These are phyloP conservation scores for Thalassoma bifasciatum DNA, from an alignment of 2,113 vertebrate species.

Conservation along the genomic window DNA sequence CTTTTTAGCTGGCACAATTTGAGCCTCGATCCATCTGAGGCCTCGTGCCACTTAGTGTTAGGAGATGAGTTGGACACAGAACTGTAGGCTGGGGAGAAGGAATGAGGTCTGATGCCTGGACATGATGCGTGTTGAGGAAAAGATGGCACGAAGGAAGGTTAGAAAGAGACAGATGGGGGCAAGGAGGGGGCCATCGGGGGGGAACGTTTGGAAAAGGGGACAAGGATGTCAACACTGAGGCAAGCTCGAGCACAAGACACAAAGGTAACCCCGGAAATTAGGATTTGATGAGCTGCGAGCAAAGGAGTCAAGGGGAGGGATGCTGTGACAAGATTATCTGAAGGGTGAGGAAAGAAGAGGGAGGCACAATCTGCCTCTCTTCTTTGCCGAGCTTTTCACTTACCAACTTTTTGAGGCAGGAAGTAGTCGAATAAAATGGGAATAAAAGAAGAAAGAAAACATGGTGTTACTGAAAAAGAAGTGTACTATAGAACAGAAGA, in stretches of 20 bases:
- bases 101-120: constrained; percentile 47
- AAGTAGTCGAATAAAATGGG: constrained; percentile 40
- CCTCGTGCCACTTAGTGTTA: constrained; percentile 40
- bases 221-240: constrained; percentile 53
- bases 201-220: constrained; percentile 37
- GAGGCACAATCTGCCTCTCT: constrained; percentile 31
- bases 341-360: constrained; percentile 53
- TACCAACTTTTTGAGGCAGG: constrained; percentile 71
- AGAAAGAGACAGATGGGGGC: constrained; percentile 41
- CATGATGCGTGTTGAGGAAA: constrained; percentile 53
- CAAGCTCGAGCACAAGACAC: constrained; percentile 53
- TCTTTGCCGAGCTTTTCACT: constrained; percentile 57
- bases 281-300: constrained; percentile 62
- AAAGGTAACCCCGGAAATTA: constrained; percentile 57
- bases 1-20: constrained; percentile 44
- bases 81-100: constrained; percentile 34
- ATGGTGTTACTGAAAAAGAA: constrained; percentile 45
- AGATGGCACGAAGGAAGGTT: constrained; percentile 51
- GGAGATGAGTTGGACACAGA: constrained; percentile 55
- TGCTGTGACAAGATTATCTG: constrained; percentile 48
- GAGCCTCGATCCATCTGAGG: constrained; percentile 37
- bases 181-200: constrained; percentile 28
- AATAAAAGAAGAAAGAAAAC: constrained; percentile 14
- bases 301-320: constrained; percentile 55
- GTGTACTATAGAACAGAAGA: constrained; percentile 21